These are phyloP conservation scores for Lepus oiostolus DNA, from an alignment of 2,797 vertebrate genomes.

Conservation along the genomic window DNA sequence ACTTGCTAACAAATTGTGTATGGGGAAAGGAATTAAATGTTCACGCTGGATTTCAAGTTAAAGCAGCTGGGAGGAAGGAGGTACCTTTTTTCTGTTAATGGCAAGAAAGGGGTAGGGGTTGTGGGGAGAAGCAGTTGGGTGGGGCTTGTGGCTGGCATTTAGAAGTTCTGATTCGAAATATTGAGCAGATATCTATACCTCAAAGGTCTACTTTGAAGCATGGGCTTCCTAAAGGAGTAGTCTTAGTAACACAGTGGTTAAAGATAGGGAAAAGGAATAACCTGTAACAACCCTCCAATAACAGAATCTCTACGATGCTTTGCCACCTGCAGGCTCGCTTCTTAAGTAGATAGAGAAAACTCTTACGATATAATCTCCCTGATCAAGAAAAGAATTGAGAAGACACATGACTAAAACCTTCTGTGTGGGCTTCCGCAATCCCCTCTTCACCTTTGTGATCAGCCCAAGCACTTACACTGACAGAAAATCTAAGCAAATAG, in stretches of 20 bases:
- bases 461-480: conserved; percentile 53
- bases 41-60: conserved; percentile 38
- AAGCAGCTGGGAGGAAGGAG: background rate
- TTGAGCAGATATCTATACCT: background rate
- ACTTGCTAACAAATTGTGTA: conserved; percentile 22
- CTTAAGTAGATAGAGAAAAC: conserved; percentile 66
- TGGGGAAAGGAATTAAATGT: conserved; percentile 19
- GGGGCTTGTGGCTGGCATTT: background rate
- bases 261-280: conserved; percentile 50
- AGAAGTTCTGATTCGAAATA: conserved; percentile 42
- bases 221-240: conserved; percentile 12
- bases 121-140: background rate
- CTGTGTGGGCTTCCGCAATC: conserved; percentile 64
- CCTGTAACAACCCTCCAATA: conserved; percentile 56
- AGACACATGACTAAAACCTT: conserved; percentile 68
- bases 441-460: conserved; percentile 74
- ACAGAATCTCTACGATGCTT: conserved; percentile 27
- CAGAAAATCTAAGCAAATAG: conserved; percentile 75
- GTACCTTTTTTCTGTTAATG: conserved; percentile 31
- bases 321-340: conserved; percentile 56
- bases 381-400: conserved; percentile 76
- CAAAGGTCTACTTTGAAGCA: conserved; percentile 67
- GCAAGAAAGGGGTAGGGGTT: background rate
- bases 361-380: conserved; percentile 73
- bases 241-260: conserved; percentile 65